Base-by-base conservation (phyloP, 1,140 invertebrate genomes). In the Euglossa dilemma region DNA sequence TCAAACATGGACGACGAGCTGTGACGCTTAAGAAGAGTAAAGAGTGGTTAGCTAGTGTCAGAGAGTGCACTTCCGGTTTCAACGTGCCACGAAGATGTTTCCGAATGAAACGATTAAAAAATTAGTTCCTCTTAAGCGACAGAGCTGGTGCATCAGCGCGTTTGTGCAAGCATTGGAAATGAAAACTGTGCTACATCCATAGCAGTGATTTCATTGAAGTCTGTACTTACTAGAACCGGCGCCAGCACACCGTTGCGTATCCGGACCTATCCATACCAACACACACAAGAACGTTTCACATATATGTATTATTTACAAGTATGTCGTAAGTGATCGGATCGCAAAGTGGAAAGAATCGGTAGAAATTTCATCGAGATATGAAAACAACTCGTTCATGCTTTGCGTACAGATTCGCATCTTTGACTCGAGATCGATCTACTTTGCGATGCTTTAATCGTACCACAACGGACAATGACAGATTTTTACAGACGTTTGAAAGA, bases 171-270 rank as follows among this genome's bases (percentile, higher is more conserved):
- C 82, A 20, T 67, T 45, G 54, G 50, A 43, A 67, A 85, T 20
- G 47, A 80, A 87, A 82, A 78, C 74, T 72, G 52, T 85, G 63
- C n/a, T 16, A 79, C 80, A 83, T 67, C 16, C 75, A 67, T 23
- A 80, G 80, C 57, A 87, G 45, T 47, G 69, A 86, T 84, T 57
- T 87, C 74, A 67, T 85, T 83, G 64, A 69, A 88, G 59, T 88
- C 79, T 89, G 76, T 95, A 95, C 95, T 95, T 95, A 95, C 95
- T 95, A 92, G 94, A 94, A 89, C 94, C 94, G 83, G 90, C 89
- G 91, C 94, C 94, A 91, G 94, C 90, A 93, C 95, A 95, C 89
- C 93, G 94, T 90, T 94, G 91, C 90, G 93, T 91, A 90, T 95
- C 94, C 80, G 95, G 95, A 95, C 95, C 95, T 95, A 94, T 90